Conservation (phyloP, 2,113 vertebrate species). For the Cynoglossus semilaevis region DNA sequence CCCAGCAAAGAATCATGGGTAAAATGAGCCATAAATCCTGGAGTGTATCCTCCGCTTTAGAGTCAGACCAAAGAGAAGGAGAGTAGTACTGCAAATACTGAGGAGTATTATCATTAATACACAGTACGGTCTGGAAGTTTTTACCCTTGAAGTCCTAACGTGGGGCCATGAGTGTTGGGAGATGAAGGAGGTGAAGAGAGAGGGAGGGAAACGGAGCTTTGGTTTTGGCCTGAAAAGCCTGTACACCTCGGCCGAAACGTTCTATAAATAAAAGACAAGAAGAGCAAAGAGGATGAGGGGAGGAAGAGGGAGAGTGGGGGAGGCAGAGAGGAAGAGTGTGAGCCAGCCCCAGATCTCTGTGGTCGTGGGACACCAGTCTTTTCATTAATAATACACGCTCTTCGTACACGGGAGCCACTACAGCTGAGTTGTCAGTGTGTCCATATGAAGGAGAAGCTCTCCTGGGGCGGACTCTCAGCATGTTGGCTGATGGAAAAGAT, state of each 20-base stretch:
- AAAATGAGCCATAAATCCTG: too few relatives aligned
- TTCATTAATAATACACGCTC: conserved; percentile 76
- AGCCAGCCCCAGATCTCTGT: conserved; percentile 61
- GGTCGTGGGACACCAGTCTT: conserved; percentile 62
- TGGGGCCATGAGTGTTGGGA: too few relatives aligned
- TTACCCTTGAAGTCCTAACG: too few relatives aligned
- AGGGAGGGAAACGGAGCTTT: conserved; percentile 14
- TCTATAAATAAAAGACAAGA: conserved; percentile 70
- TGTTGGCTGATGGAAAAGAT: conserved; percentile 42
- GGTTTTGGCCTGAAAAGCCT: conserved; percentile 65
- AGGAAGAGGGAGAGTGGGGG: conserved; percentile 45
- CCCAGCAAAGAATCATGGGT: too few relatives aligned
- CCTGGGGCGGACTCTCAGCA: conserved; percentile 60
- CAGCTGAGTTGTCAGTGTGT: conserved; percentile 49
- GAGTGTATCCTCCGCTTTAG: too few relatives aligned
- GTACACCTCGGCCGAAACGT: conserved; percentile 54
- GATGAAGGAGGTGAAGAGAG: conserved; percentile 8
- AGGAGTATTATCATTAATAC: too few relatives aligned
- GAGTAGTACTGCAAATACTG: too few relatives aligned
- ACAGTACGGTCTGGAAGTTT: too few relatives aligned
- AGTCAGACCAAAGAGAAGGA: too few relatives aligned
- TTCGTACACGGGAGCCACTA: conserved; percentile 67
- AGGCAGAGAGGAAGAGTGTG: conserved; percentile 51
- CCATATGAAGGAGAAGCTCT: conserved; percentile 61
- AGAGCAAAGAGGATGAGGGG: conserved; percentile 44